A percentile compares a stretch with the other conserved stretches of the same genome.
Conservation (phyloP, 2,113 vertebrate species). For the Protobothrops mucrosquamatus region DNA sequence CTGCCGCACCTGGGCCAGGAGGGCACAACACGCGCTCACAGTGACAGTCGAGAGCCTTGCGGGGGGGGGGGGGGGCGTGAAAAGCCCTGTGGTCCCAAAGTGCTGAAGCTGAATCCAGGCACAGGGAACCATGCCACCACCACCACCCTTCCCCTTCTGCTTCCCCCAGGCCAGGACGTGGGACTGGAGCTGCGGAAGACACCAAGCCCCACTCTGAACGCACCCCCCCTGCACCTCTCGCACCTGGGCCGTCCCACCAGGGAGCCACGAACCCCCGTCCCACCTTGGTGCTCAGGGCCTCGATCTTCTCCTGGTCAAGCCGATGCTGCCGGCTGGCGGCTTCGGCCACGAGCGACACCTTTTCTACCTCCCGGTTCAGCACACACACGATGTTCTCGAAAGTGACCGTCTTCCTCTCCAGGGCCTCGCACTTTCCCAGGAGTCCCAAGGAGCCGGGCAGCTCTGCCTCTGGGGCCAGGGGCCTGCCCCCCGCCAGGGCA, state of each 20-base stretch:
- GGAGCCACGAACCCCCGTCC: background rate
- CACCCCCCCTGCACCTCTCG: background rate
- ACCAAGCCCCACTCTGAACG: background rate
- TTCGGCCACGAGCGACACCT: conserved; percentile 76
- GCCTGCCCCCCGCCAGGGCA: background rate
- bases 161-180: background rate
- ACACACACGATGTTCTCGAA: conserved; percentile 92
- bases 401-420: conserved; percentile 81
- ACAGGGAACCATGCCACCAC: background rate
- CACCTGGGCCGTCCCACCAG: background rate
- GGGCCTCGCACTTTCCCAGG: conserved; percentile 75
- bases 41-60: background rate
- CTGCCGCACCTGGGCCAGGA: conserved; percentile 77
- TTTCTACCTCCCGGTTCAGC: conserved; percentile 89
- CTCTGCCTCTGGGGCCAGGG: conserved; percentile 19
- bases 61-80: background rate
- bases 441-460: conserved; percentile 69
- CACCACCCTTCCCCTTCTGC: background rate
- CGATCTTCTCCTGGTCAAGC: conserved; percentile 86
- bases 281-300: conserved; percentile 83
- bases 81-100: too few relatives aligned
- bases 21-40: too few relatives aligned
- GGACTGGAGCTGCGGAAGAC: background rate
- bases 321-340: conserved; percentile 83
- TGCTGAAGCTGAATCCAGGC: background rate